These are phyloP conservation scores for Caenorhabditis elegans DNA, from an alignment of 1,140 invertebrate genomes.

Conservation along the genomic window WBcel235 BX284604.4:9860001-9860500, in stretches of 20 bases:
- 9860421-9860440: constrained; percentile 33
- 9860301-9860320: background rate
- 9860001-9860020: too few species aligned
- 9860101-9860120: background rate
- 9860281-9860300: background rate
- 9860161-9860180: background rate
- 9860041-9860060: too few species aligned
- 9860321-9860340: background rate
- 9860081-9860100: background rate
- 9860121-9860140: background rate
- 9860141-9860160: constrained; percentile 12
- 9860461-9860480: constrained; percentile 38
- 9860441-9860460: constrained; percentile 37
- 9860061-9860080: background rate
- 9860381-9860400: constrained; percentile 39
- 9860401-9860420: constrained; percentile 37
- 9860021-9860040: too few species aligned
- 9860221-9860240: background rate
- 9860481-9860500: background rate
- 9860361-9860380: constrained; percentile 24
- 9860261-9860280: background rate
- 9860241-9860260: background rate
- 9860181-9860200: background rate
- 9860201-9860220: background rate
- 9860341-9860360: constrained; percentile 41